A percentile compares a stretch with the other conserved stretches of the same genome.
Conservation (phyloP, 2,797 vertebrate species). For the Glyptemys insculpta region DNA sequence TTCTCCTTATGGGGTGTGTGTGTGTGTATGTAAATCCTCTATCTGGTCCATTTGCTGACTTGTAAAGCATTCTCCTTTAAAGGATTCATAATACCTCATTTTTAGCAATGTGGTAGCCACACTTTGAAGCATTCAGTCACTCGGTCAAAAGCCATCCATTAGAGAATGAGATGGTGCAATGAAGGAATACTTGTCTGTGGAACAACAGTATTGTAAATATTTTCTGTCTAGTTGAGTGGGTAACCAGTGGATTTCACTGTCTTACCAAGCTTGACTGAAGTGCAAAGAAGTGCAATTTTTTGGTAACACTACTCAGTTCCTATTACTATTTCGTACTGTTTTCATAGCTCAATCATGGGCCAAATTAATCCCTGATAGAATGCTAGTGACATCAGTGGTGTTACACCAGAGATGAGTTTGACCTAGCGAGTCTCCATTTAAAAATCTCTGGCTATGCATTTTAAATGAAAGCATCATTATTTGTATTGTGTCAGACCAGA, state of each 20-base stretch:
- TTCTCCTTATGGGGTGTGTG: background rate
- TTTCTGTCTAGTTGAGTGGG: background rate
- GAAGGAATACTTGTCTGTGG: constrained; percentile 16
- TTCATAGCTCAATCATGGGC: background rate
- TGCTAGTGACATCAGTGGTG: background rate
- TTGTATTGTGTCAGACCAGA: background rate
- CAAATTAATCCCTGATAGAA: background rate
- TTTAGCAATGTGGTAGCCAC: background rate
- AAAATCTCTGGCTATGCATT: background rate
- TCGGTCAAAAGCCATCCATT: constrained; percentile 16
- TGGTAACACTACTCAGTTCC: background rate
- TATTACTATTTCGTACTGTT: background rate
- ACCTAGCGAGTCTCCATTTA: background rate
- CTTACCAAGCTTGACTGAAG: background rate
- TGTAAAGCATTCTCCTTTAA: constrained; percentile 4
- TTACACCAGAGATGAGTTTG: background rate
- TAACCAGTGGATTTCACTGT: background rate
- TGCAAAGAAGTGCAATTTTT: background rate
- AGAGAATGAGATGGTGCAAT: constrained; percentile 8
- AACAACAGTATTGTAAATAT: background rate
- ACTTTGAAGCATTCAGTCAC: background rate
- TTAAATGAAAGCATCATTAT: background rate
- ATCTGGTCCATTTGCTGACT: background rate
- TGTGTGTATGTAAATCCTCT: background rate
- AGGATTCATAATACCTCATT: constrained; percentile 9